A percentile compares a stretch with the other conserved stretches of the same genome.
These are phyloP conservation scores for Drosophila pseudoobscura DNA, from an alignment of 1,140 invertebrate genomes.

Conservation along the genomic window DNA sequence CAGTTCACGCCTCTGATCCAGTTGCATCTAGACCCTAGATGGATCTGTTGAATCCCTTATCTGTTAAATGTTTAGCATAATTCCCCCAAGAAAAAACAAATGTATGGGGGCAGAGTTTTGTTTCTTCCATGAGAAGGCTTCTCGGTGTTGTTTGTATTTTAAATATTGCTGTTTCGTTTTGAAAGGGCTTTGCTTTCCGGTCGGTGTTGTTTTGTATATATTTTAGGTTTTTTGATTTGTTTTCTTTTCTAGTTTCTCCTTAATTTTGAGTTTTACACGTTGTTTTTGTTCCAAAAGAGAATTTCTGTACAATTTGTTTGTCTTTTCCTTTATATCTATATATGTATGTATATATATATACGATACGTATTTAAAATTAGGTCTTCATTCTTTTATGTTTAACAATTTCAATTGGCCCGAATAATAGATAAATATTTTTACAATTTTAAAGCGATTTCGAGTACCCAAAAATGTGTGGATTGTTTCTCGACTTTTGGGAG, in stretches of 20 bases:
- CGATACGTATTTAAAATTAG: slow-evolving; percentile 53
- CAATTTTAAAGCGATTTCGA: slow-evolving; percentile 68
- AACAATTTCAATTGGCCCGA: slow-evolving; percentile 72
- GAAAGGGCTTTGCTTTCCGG: slow-evolving; percentile 41
- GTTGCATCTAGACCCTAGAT: too few species aligned
- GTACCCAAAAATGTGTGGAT: slow-evolving; percentile 47
- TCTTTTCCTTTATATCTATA: slow-evolving; percentile 42
- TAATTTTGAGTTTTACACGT: slow-evolving; percentile 51
- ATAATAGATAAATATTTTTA: slow-evolving; percentile 53
- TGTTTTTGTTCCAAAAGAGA: slow-evolving; percentile 54
- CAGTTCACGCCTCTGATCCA: too few species aligned
- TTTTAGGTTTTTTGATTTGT: slow-evolving; percentile 44
- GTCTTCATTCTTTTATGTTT: slow-evolving; percentile 51
- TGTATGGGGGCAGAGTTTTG: background rate
- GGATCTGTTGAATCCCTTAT: background rate
- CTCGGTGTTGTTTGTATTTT: slow-evolving; percentile 75
- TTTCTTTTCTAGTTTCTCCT: slow-evolving; percentile 52
- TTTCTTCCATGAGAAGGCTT: slow-evolving; percentile 75
- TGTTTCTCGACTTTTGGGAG: slow-evolving; percentile 25
- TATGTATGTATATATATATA: slow-evolving; percentile 24
- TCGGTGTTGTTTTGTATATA: slow-evolving; percentile 32
- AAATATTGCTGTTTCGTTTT: slow-evolving; percentile 68
- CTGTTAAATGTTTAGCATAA: background rate
- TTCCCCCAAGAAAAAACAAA: slow-evolving; percentile 24
- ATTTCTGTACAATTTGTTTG: slow-evolving; percentile 51